phyloP scores from a whole-genome alignment of 2,888 invertebrate species.

The Trichacis sp. region DNA sequence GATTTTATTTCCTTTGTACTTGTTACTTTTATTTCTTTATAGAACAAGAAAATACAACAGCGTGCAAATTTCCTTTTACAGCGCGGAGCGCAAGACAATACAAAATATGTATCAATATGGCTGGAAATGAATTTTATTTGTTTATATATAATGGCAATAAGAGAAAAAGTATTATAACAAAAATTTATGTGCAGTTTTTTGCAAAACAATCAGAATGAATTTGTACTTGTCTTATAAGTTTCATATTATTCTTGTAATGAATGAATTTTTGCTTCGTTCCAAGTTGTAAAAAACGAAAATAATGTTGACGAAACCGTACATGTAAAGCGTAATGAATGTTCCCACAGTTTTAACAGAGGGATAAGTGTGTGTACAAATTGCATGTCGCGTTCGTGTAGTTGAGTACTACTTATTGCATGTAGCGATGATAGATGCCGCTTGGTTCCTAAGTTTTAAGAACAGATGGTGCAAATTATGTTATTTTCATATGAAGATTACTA shows the following conservation, averaged over 20 bases:
- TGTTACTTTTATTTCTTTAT: too few relatives aligned
- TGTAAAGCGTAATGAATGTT: too few relatives aligned
- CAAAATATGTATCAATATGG: not conserved
- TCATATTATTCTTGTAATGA: not conserved
- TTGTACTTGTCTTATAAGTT: not conserved
- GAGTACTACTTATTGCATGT: not conserved
- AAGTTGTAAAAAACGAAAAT: too few relatives aligned
- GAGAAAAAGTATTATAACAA: not conserved
- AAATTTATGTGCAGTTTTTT: not conserved
- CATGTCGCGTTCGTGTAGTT: not conserved
- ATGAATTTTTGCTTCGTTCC: not conserved
- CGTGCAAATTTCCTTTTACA: too few relatives aligned
- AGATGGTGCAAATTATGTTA: constrained; percentile 2
- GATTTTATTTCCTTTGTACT: too few relatives aligned
- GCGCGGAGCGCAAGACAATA: too few relatives aligned
- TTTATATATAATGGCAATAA: not conserved
- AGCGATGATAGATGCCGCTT: not conserved
- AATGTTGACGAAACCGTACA: too few relatives aligned
- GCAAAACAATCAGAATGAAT: not conserved
- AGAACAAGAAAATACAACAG: too few relatives aligned
- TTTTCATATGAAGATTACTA: not conserved
- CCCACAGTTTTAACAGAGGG: too few relatives aligned
- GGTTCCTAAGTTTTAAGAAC: not conserved
- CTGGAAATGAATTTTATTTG: not conserved
- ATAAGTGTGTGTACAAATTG: constrained; percentile 1